phyloP scores from a whole-genome alignment of 2,113 vertebrate species.

The Procavia capensis region DNA sequence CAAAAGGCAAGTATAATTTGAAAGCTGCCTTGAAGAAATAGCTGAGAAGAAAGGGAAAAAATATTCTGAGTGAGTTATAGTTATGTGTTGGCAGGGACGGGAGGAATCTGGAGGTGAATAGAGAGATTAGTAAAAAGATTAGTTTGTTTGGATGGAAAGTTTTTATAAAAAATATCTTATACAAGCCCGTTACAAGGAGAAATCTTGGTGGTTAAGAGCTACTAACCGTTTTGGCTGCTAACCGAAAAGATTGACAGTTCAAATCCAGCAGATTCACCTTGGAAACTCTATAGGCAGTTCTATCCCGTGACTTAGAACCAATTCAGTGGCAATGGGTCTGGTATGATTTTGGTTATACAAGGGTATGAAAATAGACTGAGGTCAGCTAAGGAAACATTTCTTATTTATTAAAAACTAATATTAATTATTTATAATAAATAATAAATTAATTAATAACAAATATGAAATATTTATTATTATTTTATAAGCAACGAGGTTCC shows the following conservation, averaged over 20 bases:
- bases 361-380: not conserved
- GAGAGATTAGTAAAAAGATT: not conserved
- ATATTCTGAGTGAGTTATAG: not conserved
- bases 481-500: not conserved
- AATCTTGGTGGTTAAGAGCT: too few relatives aligned
- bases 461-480: constrained; percentile 34
- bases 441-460: too few relatives aligned
- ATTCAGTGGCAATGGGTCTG: too few relatives aligned
- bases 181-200: too few relatives aligned
- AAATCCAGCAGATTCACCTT: too few relatives aligned
- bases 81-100: not conserved
- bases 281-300: too few relatives aligned
- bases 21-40: not conserved
- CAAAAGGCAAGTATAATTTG: not conserved
- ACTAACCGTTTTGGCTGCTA: too few relatives aligned
- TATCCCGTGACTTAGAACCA: too few relatives aligned
- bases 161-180: not conserved
- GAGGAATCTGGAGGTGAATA: not conserved
- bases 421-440: too few relatives aligned
- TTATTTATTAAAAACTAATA: too few relatives aligned
- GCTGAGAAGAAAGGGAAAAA: not conserved
- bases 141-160: not conserved
- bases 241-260: too few relatives aligned
- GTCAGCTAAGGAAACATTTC: not conserved
- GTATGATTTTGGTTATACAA: too few relatives aligned